Conservation (phyloP, 2,113 vertebrate species). For the Piaya cayana region DNA sequence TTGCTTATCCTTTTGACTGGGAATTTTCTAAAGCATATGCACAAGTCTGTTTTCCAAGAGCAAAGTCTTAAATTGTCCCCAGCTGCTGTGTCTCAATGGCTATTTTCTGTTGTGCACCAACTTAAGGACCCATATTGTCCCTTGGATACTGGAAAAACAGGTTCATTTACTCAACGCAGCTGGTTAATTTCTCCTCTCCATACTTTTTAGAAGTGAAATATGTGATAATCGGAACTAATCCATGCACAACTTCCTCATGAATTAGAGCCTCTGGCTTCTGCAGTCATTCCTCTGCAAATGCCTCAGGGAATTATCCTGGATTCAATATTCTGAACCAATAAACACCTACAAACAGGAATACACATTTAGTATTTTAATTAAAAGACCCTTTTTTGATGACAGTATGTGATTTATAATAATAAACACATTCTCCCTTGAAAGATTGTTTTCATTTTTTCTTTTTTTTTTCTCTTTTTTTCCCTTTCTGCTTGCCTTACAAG, state of each 20-base stretch:
- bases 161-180: not conserved
- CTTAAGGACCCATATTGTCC: not conserved
- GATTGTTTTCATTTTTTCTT: not conserved
- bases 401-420: not conserved
- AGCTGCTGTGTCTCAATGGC: rapidly evolving
- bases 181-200: not conserved
- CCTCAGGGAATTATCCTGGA: slow-evolving; percentile 59
- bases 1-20: not conserved
- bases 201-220: slow-evolving; percentile 38
- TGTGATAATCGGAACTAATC: slow-evolving; percentile 9
- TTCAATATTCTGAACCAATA: slow-evolving; percentile 51
- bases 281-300: slow-evolving; percentile 56
- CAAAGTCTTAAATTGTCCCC: not conserved
- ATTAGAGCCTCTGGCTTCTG: slow-evolving; percentile 38
- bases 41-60: not conserved
- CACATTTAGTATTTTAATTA: slow-evolving; percentile 47
- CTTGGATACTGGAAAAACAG: not conserved
- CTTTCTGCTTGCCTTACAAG: not conserved
- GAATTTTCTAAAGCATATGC: not conserved
- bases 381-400: not conserved
- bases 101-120: not conserved
- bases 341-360: not conserved
- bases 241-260: not conserved
- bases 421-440: not conserved
- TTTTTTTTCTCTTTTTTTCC: not conserved